Evolutionary conservation across 92 coral and sea anemone species (phyloP).

Genomic region (Palythoa grandis): DNA sequence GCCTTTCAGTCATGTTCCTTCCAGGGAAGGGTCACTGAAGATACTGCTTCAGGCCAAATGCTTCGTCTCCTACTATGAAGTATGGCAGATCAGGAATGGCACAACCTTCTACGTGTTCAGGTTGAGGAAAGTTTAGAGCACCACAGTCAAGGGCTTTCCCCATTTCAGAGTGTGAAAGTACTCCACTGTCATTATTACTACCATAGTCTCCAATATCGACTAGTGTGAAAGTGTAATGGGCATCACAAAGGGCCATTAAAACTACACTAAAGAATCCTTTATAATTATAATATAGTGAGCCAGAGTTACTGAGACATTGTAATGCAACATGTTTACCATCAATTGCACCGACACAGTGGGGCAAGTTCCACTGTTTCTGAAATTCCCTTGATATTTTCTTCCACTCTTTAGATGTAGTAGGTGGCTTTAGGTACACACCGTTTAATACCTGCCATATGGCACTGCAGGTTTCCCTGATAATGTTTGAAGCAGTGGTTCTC

Average conservation of each 20-base stretch:
- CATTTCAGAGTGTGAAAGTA: conserved; percentile 49
- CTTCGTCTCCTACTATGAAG: conserved; percentile 64
- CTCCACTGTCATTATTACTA: conserved; percentile 52
- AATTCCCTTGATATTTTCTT: conserved; percentile 30
- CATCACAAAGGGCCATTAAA: conserved; percentile 45
- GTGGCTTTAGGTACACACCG: conserved; percentile 52
- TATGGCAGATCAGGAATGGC: conserved; percentile 41
- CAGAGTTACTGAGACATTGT: conserved; percentile 38
- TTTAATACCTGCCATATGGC: conserved; percentile 62
- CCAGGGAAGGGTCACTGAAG: conserved; percentile 56
- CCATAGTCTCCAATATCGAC: conserved; percentile 58
- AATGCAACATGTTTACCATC: conserved; percentile 55
- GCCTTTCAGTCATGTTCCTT: conserved; percentile 40
- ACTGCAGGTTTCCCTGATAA: conserved; percentile 61
- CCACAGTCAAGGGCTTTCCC: conserved; percentile 56
- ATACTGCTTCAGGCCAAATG: conserved; percentile 56
- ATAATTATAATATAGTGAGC: conserved; percentile 52
- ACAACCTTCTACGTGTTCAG: conserved; percentile 54
- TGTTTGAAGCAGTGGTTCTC: conserved; percentile 54
- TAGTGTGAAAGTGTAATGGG: conserved; percentile 37
- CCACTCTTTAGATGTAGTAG: conserved; percentile 43
- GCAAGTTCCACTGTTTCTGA: conserved; percentile 48
- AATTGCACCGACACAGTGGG: conserved; percentile 47
- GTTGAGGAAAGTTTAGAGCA: conserved; percentile 42
- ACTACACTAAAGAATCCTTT: conserved; percentile 48